A percentile compares a stretch with the other conserved stretches of the same genome.
These are phyloP conservation scores for Sebastes minor DNA, from an alignment of 2,797 vertebrate species.

Conservation along the genomic window DNA sequence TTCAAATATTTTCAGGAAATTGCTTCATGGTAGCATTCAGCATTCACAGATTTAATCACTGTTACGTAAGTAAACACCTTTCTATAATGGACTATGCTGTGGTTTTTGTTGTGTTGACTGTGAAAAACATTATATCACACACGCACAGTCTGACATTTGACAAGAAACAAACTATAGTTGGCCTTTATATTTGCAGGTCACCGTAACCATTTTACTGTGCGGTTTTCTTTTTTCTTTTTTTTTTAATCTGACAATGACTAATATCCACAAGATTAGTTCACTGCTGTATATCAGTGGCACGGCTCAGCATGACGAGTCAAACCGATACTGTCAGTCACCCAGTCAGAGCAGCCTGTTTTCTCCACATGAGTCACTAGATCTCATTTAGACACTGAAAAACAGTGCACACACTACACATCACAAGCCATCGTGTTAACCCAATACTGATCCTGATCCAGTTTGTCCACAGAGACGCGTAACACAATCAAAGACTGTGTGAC, in stretches of 20 bases:
- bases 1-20: background rate
- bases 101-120: constrained; percentile 14
- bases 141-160: constrained; percentile 29
- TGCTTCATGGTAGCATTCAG: background rate
- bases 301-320: constrained; percentile 60
- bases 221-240: constrained; percentile 10
- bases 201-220: constrained; percentile 13
- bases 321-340: constrained; percentile 69
- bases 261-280: constrained; percentile 64
- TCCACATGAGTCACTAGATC: constrained; percentile 75
- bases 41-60: background rate
- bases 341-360: constrained; percentile 64
- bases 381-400: constrained; percentile 68
- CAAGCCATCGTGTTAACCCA: constrained; percentile 37
- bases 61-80: background rate
- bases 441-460: constrained; percentile 13
- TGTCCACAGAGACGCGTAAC: background rate
- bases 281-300: constrained; percentile 49
- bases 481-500: background rate
- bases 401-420: constrained; percentile 42
- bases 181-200: constrained; percentile 51
- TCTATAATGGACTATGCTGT: background rate
- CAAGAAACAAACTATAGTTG: constrained; percentile 21
- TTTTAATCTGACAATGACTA: constrained; percentile 53
- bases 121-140: constrained; percentile 1